These are phyloP conservation scores for Drosophila emarginata DNA, from an alignment of 2,888 invertebrate genomes.

Conservation along the genomic window DNA sequence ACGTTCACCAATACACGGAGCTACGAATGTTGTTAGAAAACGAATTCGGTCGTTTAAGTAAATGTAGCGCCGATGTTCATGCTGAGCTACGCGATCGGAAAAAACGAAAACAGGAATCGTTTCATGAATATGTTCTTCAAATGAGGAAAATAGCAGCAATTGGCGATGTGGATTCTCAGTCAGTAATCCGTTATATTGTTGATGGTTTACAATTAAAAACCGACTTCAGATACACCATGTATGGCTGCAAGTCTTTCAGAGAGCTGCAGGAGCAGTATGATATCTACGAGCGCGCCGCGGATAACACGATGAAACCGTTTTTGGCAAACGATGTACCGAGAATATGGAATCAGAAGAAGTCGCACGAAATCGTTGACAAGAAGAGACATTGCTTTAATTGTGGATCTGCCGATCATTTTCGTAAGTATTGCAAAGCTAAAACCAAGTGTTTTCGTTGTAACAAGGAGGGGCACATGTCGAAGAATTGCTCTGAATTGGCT, in stretches of 20 bases:
- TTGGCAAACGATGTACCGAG: no score
- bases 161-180: background rate
- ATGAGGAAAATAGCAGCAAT: no score
- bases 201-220: background rate
- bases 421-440: background rate
- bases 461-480: background rate
- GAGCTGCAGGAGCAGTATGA: no score
- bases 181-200: constrained; percentile 2
- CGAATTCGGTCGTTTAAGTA: no score
- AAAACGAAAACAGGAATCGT: background rate
- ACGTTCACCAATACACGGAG: no score
- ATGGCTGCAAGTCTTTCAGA: background rate
- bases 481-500: background rate
- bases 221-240: background rate
- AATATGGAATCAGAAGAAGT: no score
- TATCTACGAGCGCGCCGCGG: no score
- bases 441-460: background rate
- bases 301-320: no score
- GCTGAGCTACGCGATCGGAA: background rate
- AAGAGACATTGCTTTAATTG: no score
- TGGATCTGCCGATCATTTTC: background rate
- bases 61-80: background rate
- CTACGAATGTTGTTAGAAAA: no score
- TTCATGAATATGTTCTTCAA: constrained; percentile 5
- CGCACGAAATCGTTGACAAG: no score